A percentile compares a stretch with the other conserved stretches of the same genome.
Conservation (phyloP, 37 sponge, comb jelly and placozoan species). For the Chondrosia reniformis region DNA sequence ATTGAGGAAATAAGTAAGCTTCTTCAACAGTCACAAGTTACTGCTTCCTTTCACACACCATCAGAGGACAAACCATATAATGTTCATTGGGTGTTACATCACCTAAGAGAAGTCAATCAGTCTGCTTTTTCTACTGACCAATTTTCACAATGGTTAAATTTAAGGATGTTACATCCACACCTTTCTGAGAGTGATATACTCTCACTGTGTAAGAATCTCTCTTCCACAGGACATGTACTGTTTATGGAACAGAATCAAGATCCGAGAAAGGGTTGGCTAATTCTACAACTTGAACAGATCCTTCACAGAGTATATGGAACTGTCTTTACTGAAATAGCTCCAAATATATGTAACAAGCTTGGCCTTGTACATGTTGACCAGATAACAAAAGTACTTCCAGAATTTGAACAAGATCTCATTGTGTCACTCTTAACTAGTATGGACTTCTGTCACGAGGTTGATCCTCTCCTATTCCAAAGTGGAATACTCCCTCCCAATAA, state of each 20-base stretch:
- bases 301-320: slow-evolving; percentile 17
- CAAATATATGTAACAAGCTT: too few relatives aligned
- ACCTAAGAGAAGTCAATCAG: background rate
- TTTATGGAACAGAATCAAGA: background rate
- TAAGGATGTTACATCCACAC: background rate
- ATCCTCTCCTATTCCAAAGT: too few relatives aligned
- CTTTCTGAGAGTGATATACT: too few relatives aligned
- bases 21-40: background rate
- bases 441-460: too few relatives aligned
- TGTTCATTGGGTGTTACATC: background rate
- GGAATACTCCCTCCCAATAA: background rate
- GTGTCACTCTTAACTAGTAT: too few relatives aligned
- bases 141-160: slow-evolving; percentile 7
- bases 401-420: too few relatives aligned
- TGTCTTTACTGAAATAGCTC: too few relatives aligned
- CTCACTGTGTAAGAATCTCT: slow-evolving; percentile 7
- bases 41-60: background rate
- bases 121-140: background rate
- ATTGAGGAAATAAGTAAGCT: background rate
- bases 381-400: too few relatives aligned
- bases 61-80: slow-evolving; percentile 1
- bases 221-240: slow-evolving; percentile 2
- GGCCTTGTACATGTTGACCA: too few relatives aligned
- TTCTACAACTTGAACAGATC: slow-evolving; percentile 1
- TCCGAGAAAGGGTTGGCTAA: background rate